phyloP scores from a whole-genome alignment of 2,113 vertebrate species.

The Electrona antarctica region DNA sequence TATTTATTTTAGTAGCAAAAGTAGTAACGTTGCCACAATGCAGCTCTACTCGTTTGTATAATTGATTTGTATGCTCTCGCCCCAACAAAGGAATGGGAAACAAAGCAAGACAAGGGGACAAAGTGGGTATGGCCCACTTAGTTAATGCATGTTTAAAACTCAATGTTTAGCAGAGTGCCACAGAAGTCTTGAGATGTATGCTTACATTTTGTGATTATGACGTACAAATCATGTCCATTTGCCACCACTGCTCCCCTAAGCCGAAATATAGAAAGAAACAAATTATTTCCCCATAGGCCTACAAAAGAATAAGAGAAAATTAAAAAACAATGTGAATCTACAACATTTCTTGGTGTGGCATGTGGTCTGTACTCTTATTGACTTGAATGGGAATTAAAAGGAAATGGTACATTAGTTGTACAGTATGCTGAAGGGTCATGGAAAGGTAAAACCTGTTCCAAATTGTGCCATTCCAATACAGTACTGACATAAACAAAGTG shows the following conservation, averaged over 20 bases:
- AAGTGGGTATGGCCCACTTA: slow-evolving; percentile 53
- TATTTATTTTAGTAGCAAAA: slow-evolving; percentile 47
- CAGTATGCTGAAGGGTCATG: too few species aligned
- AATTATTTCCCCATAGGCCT: background rate
- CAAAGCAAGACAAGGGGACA: slow-evolving; percentile 50
- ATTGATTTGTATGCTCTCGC: slow-evolving; percentile 23
- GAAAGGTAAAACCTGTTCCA: too few species aligned
- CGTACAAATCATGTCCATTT: slow-evolving; percentile 4
- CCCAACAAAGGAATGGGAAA: slow-evolving; percentile 48
- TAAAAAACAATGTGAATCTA: slow-evolving; percentile 15
- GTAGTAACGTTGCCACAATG: slow-evolving; percentile 63
- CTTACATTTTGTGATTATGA: slow-evolving; percentile 1
- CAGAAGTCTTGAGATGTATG: slow-evolving; percentile 6
- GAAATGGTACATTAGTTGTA: too few species aligned
- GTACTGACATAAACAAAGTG: too few species aligned
- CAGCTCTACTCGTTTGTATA: slow-evolving; percentile 45
- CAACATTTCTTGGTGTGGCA: slow-evolving; percentile 5
- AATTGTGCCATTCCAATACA: too few species aligned
- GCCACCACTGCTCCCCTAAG: slow-evolving; percentile 53
- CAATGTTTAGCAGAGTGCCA: background rate
- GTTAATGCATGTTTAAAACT: slow-evolving; percentile 43
- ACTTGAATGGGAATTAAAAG: too few species aligned
- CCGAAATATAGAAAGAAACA: background rate
- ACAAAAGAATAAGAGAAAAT: background rate
- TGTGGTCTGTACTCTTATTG: too few species aligned